Conservation (phyloP, 2,797 vertebrate genomes). For the Amazona ochrocephala region DNA sequence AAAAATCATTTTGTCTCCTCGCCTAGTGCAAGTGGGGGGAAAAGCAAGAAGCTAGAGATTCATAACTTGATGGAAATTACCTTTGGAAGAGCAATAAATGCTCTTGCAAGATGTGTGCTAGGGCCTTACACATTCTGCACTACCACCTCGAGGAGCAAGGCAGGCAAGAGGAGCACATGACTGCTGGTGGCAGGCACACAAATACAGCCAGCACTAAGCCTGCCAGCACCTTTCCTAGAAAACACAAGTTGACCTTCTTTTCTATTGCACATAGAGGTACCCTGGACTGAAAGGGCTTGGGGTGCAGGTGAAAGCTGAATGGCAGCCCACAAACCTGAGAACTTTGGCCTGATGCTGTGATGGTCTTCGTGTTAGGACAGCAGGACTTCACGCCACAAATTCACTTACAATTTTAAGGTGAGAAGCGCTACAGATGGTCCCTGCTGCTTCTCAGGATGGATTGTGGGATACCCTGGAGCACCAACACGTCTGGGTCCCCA, state of each 20-base stretch:
- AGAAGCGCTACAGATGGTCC: rapidly evolving
- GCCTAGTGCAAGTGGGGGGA: rapidly evolving
- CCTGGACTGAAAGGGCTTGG: rapidly evolving
- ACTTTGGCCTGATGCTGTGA: rapidly evolving
- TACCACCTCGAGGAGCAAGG: rapidly evolving
- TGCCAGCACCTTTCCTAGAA: not conserved
- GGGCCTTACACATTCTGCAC: not conserved
- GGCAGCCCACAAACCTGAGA: rapidly evolving
- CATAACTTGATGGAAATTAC: not conserved
- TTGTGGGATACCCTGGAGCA: not conserved
- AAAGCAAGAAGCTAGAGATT: rapidly evolving
- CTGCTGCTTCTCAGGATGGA: not conserved
- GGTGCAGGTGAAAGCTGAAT: not conserved
- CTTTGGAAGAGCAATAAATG: not conserved
- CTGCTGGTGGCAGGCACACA: not conserved
- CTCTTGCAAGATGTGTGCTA: rapidly evolving
- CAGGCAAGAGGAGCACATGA: rapidly evolving
- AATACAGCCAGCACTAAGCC: not conserved
- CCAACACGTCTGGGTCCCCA: rapidly evolving
- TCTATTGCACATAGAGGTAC: not conserved
- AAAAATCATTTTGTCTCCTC: not conserved
- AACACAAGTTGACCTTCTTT: not conserved
- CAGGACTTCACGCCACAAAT: not conserved
- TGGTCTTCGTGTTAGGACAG: rapidly evolving
- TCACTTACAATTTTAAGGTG: not conserved